Evolutionary conservation across 2,113 vertebrate genomes (phyloP).

Genomic region (Phalacrocorax pelagicus): DNA sequence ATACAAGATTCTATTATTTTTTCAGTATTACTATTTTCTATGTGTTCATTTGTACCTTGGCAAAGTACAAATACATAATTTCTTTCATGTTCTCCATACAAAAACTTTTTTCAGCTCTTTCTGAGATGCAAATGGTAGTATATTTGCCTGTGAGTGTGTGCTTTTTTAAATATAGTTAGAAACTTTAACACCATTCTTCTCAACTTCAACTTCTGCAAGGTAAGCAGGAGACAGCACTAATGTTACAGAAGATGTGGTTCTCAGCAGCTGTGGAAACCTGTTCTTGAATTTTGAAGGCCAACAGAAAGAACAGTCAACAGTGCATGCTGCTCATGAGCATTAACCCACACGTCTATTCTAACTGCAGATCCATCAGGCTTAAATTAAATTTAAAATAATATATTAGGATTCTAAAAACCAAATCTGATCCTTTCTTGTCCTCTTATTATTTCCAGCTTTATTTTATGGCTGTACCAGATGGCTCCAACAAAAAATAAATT

Average conservation of each 20-base stretch:
- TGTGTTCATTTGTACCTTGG: not conserved
- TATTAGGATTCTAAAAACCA: not conserved
- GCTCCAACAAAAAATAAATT: not conserved
- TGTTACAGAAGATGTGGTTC: not conserved
- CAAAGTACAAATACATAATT: not conserved
- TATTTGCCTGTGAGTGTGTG: not conserved
- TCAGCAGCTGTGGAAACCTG: not conserved
- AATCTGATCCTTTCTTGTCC: not conserved
- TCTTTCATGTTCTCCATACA: not conserved
- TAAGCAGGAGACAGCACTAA: not conserved
- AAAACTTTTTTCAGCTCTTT: not conserved
- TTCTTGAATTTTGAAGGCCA: not conserved
- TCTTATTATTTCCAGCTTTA: not conserved
- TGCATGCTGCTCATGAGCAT: not conserved
- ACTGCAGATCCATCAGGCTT: not conserved
- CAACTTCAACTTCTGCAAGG: not conserved
- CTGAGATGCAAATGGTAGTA: not conserved
- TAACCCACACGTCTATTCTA: not conserved
- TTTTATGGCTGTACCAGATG: not conserved
- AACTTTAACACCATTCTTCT: not conserved
- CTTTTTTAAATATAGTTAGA: not conserved
- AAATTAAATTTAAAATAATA: not conserved
- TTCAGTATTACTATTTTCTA: not conserved
- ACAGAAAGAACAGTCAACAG: not conserved
- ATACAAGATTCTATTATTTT: not conserved